These are phyloP conservation scores for Lichenostomus cassidix DNA, from an alignment of 2,113 vertebrate genomes.

Conservation along the genomic window DNA sequence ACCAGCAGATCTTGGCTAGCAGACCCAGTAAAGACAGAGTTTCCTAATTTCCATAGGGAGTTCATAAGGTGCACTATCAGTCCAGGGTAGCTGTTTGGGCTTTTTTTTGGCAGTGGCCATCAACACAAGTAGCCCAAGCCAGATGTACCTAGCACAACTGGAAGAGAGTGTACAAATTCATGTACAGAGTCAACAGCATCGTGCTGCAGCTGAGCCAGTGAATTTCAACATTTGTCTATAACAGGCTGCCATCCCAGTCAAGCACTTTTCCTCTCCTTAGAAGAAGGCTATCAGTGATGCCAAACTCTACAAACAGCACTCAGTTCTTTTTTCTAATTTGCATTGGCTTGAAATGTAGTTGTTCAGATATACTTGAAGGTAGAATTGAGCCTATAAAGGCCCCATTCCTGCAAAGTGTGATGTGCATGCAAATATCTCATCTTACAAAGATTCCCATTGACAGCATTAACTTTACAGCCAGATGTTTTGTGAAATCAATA, in stretches of 20 bases:
- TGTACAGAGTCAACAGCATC: not conserved
- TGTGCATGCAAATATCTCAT: not conserved
- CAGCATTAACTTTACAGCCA: not conserved
- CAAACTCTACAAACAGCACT: not conserved
- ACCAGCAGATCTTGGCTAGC: not conserved
- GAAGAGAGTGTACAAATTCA: not conserved
- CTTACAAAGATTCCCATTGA: not conserved
- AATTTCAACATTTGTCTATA: not conserved
- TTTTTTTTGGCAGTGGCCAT: not conserved
- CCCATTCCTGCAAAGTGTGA: not conserved
- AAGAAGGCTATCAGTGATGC: not conserved
- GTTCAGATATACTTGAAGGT: constrained; percentile 30
- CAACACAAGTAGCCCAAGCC: not conserved
- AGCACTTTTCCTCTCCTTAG: not conserved
- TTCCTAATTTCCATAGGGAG: not conserved
- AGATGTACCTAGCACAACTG: not conserved
- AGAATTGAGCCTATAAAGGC: constrained; percentile 10
- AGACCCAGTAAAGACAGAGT: not conserved
- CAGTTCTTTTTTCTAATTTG: constrained; percentile 27
- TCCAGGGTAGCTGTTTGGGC: not conserved
- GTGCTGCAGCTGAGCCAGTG: not conserved
- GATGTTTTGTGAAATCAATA: constrained; percentile 1
- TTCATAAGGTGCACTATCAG: not conserved
- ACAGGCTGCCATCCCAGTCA: not conserved
- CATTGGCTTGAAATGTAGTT: not conserved